These are phyloP conservation scores for Acrossocheilus fasciatus DNA, from an alignment of 2,797 vertebrate species.

Conservation along the genomic window DNA sequence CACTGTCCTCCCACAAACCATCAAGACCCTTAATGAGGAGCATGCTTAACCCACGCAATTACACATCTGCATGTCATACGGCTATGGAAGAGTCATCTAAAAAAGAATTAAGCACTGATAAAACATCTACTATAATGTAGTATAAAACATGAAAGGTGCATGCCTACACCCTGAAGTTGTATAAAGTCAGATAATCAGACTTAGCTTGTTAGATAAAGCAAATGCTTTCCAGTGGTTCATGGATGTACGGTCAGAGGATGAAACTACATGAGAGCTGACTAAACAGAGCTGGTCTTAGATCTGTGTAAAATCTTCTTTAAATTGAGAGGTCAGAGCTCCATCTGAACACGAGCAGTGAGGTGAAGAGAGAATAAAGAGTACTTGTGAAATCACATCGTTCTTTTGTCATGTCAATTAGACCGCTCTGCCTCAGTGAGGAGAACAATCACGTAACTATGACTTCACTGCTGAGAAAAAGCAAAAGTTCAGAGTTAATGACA, in stretches of 20 bases:
- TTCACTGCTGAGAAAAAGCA: neutral
- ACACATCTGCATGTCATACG: neutral
- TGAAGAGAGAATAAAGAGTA: conserved; percentile 39
- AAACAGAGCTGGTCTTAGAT: neutral
- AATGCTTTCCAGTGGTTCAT: neutral
- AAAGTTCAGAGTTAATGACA: neutral
- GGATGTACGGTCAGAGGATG: neutral
- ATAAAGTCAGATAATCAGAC: neutral
- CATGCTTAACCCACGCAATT: neutral
- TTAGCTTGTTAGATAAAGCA: neutral
- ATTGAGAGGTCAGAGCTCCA: neutral
- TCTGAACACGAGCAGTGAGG: neutral
- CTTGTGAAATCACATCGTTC: conserved; percentile 50
- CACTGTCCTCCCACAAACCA: conserved; percentile 6
- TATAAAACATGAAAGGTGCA: neutral
- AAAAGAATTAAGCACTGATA: neutral
- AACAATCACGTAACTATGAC: neutral
- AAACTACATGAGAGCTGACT: neutral
- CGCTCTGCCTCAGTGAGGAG: neutral
- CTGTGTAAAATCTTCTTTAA: neutral
- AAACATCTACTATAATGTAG: neutral
- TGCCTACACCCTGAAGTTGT: neutral
- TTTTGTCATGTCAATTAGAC: conserved; percentile 57
- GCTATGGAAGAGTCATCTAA: neutral
- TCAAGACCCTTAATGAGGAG: neutral